These are phyloP conservation scores for Myotis brandtii DNA, from an alignment of 2,113 vertebrate genomes.

Conservation along the genomic window DNA sequence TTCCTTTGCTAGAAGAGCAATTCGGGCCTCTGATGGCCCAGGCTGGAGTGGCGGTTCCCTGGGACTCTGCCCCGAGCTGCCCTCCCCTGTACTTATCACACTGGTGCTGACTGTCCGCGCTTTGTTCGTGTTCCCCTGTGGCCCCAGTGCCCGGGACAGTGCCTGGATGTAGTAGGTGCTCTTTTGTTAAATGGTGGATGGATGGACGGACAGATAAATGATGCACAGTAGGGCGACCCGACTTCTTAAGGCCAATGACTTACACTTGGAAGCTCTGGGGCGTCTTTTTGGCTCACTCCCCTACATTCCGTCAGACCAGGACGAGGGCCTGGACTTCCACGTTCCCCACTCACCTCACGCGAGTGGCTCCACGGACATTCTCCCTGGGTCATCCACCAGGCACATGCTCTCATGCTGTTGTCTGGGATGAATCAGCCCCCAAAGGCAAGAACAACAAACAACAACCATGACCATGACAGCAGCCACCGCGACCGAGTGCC, in stretches of 20 bases:
- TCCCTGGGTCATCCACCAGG: neutral
- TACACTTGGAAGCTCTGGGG: accelerated
- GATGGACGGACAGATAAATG: neutral
- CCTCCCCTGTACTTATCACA: neutral
- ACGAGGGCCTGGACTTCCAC: neutral
- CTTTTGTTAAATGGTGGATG: neutral
- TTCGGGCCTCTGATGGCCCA: neutral
- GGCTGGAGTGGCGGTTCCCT: too few relatives aligned
- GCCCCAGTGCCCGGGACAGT: neutral
- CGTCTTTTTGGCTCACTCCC: accelerated
- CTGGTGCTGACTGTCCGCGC: neutral
- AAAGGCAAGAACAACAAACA: neutral
- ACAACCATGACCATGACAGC: neutral
- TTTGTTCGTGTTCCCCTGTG: accelerated
- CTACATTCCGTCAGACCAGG: neutral
- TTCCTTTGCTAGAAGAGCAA: neutral
- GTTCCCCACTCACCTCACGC: neutral
- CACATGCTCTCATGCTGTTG: neutral
- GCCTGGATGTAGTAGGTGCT: neutral
- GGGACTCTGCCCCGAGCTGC: neutral
- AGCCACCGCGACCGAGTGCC: neutral
- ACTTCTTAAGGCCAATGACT: neutral
- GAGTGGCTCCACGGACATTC: neutral
- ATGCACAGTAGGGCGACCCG: neutral
- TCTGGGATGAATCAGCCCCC: neutral